Evolutionary conservation across 2,888 invertebrate genomes (phyloP), one percentile per base, ranked within the genome.

Genomic region (Calliscelio sp.): DNA sequence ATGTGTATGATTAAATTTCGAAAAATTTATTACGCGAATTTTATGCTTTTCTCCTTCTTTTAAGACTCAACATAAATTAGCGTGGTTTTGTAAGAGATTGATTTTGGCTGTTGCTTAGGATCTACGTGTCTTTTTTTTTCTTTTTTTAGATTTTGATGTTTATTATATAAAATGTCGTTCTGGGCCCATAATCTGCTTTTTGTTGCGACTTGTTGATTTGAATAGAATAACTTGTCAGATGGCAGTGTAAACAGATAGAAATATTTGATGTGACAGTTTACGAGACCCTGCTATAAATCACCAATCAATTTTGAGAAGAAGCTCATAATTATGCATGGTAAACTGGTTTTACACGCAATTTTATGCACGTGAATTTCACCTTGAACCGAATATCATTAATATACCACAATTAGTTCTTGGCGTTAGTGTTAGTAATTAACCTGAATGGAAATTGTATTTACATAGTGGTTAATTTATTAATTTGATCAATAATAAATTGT

Each of bases 381-480:
- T 74, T 74, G 61, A 63, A 53, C 57, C 63, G 53, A 24, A 74
- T 74, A 53, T 63, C 53, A 63, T 74, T 61, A 57, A 61, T 73
- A 35, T n/a, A n/a, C n/a, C n/a, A n/a, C n/a, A n/a, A n/a, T n/a
- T n/a, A n/a, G n/a, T n/a, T n/a, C n/a, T n/a, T n/a, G n/a, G n/a
- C n/a, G 66, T 35, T n/a, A 6, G 66, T 22, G 35, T 24, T 53
- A 8, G 16, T 59, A 59, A 71, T 59, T 59, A 41, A 44, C 41
- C 41, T 14, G 44, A 55, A 41, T 35, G 20, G 46, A 55, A 24
- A 44, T 20, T 20, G 5, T n/a, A 20, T 66, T 49, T 25, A 44
- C 25, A 28, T 46, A 16, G 63, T 44, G 25, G n/a, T 22, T 14
- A 41, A 1, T 55, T 55, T 2, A 28, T 55, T 55, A 16, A 18